These are phyloP conservation scores for Trissolcus basalis DNA, from an alignment of 1,140 invertebrate species.

Conservation along the genomic window DNA sequence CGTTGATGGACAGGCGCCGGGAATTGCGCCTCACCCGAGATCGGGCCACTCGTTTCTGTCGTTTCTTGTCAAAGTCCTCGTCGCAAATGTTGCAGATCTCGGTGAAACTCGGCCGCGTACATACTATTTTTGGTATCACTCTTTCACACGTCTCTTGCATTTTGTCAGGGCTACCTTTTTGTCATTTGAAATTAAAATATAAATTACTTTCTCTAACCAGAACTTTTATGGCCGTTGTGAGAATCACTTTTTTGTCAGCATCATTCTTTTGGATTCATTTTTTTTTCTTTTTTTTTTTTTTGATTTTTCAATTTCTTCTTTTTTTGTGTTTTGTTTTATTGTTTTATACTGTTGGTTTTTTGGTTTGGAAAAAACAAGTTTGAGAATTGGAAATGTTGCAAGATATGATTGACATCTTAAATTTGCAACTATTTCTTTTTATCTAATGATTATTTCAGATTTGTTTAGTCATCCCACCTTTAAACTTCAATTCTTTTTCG, in stretches of 20 bases:
- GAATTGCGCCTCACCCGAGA: constrained; percentile 63
- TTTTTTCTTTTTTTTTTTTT: too few relatives aligned
- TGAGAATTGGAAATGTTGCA: too few relatives aligned
- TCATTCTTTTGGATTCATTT: too few relatives aligned
- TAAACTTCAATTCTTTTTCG: too few relatives aligned
- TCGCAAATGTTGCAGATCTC: constrained; percentile 56
- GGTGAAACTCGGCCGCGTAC: constrained; percentile 64
- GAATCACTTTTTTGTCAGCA: constrained; percentile 2
- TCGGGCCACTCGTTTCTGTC: constrained; percentile 62
- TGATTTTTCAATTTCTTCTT: too few relatives aligned
- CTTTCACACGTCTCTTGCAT: constrained; percentile 65
- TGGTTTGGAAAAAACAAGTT: too few relatives aligned
- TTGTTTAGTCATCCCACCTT: too few relatives aligned
- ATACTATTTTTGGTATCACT: constrained; percentile 68
- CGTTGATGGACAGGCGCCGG: constrained; percentile 62
- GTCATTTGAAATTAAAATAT: constrained; percentile 31
- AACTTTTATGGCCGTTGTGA: neutral
- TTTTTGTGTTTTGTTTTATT: too few relatives aligned
- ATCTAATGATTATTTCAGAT: too few relatives aligned
- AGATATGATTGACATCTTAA: too few relatives aligned
- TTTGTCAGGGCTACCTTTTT: constrained; percentile 37
- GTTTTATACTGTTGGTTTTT: too few relatives aligned
- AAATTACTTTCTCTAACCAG: constrained; percentile 15
- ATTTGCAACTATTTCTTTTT: too few relatives aligned
- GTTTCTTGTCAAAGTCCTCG: constrained; percentile 59